Evolutionary conservation across 2,888 invertebrate species (phyloP), one percentile per base, ranked within the genome.

Genomic region (Diplazon laetatorius): DNA sequence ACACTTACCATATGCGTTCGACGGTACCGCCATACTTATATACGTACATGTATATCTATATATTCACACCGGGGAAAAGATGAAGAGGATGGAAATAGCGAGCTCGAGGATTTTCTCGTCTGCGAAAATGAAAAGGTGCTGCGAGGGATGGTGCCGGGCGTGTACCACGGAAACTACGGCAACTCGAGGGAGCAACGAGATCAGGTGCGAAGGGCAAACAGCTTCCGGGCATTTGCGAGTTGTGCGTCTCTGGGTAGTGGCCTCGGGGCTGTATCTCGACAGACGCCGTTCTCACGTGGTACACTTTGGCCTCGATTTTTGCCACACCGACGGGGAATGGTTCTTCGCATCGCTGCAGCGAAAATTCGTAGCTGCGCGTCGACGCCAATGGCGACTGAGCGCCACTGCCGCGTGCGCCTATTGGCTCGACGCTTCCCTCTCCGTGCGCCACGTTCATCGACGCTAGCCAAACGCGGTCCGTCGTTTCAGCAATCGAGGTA

Each of bases 121-220:
- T 8, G 20, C 8, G 48, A 39, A 48, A 59, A 59, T 70, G 59
- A 59, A 70, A 70, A 35, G 16, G 5, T 46, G 25, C 44, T 35
- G 22, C 9, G 44, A 48, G 9, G 18, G 6, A 63, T 63, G 35
- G 22, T 44, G 57, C 16, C n/a, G 5, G 20, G 46, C 20, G 35
- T 63, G 22, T 22, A 37, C 18, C 14, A 35, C n/a, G 18, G 35
- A 37, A 35, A 35, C 9, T 63, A 48, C 35, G 63, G 48, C 48
- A 48, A 37, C 35, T 35, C 22, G 50, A 63, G 14, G 12, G 37
- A 63, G 63, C 48, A 37, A 20, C 37, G 37, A 12, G 35, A 63
- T 35, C 46, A 63, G 63, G 63, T 48, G 63, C 16, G 48, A 63
- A 30, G 18, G 37, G 35, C 63, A 63, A 44, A 57, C 55, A 16